phyloP scores from a whole-genome alignment of 2,113 vertebrate species.

The Oenanthe oenanthe region DNA sequence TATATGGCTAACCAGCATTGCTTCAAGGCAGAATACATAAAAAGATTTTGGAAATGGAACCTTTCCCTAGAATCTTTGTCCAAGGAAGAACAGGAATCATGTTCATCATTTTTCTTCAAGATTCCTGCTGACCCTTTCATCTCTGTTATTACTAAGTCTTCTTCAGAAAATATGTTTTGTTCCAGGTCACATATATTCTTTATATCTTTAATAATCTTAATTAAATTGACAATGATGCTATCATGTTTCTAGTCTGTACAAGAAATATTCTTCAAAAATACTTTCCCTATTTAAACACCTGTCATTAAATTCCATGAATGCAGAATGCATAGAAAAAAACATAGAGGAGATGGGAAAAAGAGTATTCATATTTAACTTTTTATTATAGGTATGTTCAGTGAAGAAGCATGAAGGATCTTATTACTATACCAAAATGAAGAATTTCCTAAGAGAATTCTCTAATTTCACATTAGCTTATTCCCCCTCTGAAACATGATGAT shows the following conservation, averaged over 20 bases:
- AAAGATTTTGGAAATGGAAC: background rate
- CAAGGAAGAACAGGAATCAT: background rate
- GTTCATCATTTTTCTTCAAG: background rate
- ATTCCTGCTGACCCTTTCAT: background rate
- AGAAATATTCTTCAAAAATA: background rate
- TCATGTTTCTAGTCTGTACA: background rate
- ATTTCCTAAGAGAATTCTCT: slow-evolving; percentile 7
- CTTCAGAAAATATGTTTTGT: background rate
- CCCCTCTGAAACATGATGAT: background rate
- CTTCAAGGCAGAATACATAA: background rate
- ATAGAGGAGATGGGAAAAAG: background rate
- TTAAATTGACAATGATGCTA: background rate
- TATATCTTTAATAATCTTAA: background rate
- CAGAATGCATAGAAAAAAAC: background rate
- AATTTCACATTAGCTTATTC: slow-evolving; percentile 23
- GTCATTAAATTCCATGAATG: background rate
- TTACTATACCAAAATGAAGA: background rate
- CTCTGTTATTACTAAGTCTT: background rate
- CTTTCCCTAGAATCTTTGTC: background rate
- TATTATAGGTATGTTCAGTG: background rate
- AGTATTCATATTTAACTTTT: background rate
- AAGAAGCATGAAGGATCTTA: background rate
- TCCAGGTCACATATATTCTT: background rate
- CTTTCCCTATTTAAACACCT: background rate
- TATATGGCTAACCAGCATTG: background rate